Base-by-base conservation (phyloP, 1,140 invertebrate genomes). In the Pemphigus obesinymphae region DNA sequence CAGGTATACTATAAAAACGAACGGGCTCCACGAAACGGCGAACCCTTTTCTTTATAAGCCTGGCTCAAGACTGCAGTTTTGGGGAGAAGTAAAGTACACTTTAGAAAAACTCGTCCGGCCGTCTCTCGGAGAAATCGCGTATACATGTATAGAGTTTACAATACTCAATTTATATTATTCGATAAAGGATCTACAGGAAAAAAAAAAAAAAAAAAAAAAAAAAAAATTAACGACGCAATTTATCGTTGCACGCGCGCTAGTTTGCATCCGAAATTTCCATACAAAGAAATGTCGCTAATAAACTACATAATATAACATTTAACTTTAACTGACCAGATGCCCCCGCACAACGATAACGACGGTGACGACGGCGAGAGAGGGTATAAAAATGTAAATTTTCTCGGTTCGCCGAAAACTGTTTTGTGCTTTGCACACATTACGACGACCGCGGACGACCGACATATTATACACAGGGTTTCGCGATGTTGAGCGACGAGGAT, bases 161-260 rank as follows among this genome's bases (percentile, higher is more conserved):
- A 73, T 73, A 73, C 70, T 45, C 50, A 73, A 43, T 73, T 73
- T 73, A 73, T 48, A 72, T n/a, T n/a, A n/a, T 72, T 72, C 70
- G 45, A 73, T 73, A 73, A 48, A 50, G 70, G 34, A 73, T 73
- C 70, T 29, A 50, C 70, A 26, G 10, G 4, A 45, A 45, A 50
- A 23, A n/a, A n/a, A n/a, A n/a, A n/a, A n/a, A n/a, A n/a, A n/a
- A n/a, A n/a, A n/a, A n/a, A n/a, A n/a, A n/a, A n/a, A n/a, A n/a
- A n/a, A n/a, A 70, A 70, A 70, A 45, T 11, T 31, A 50, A 73
- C 43, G 45, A 73, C 70, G 70, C 45, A 73, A 73, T 73, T 73
- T 50, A 73, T 50, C 8, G n/a, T 26, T 50, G 29, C 43, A 50
- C 45, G 45, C 31, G 45, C 26, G n/a, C 20, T 50, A 50, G 43